Percentiles rank a stretch among this genome's conserved stretches.
phyloP scores from a whole-genome alignment of 1,140 invertebrate species.

The Nephila pilipes region DNA sequence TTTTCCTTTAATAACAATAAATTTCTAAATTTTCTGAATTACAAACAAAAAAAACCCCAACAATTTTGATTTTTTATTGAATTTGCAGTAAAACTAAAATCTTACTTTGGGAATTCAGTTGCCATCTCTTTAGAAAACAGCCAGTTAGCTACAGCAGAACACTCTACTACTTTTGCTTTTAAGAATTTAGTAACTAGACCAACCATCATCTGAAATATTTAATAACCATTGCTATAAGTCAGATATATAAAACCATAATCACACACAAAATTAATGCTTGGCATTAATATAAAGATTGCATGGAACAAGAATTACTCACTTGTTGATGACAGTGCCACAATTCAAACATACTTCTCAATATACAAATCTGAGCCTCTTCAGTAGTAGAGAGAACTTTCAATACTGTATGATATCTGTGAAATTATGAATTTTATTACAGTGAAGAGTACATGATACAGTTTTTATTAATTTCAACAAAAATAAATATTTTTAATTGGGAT shows the following conservation, averaged over 20 bases:
- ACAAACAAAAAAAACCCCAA: background rate
- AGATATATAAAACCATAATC: too few species aligned
- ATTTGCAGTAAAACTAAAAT: background rate
- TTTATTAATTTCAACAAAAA: too few species aligned
- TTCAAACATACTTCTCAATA: conserved; percentile 95
- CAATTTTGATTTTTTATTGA: background rate
- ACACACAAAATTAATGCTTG: background rate
- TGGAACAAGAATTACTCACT: conserved; percentile 78
- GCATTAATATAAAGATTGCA: background rate
- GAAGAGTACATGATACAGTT: too few species aligned
- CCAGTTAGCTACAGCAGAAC: conserved; percentile 98
- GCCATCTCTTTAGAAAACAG: conserved; percentile 98
- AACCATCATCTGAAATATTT: conserved; percentile 90
- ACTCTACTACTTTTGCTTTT: conserved; percentile 98
- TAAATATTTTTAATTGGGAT: too few species aligned
- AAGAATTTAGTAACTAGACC: conserved; percentile 98
- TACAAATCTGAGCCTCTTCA: conserved; percentile 97
- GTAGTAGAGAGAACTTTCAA: conserved; percentile 95
- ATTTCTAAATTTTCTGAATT: background rate
- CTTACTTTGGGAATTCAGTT: conserved; percentile 93
- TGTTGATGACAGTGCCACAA: conserved; percentile 96
- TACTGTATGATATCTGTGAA: conserved; percentile 90
- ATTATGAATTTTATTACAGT: too few species aligned
- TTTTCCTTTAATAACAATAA: too few species aligned
- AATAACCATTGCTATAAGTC: too few species aligned